Evolutionary conservation across 2,888 invertebrate species (phyloP).

Genomic region (Bedellia somnulentella): DNA sequence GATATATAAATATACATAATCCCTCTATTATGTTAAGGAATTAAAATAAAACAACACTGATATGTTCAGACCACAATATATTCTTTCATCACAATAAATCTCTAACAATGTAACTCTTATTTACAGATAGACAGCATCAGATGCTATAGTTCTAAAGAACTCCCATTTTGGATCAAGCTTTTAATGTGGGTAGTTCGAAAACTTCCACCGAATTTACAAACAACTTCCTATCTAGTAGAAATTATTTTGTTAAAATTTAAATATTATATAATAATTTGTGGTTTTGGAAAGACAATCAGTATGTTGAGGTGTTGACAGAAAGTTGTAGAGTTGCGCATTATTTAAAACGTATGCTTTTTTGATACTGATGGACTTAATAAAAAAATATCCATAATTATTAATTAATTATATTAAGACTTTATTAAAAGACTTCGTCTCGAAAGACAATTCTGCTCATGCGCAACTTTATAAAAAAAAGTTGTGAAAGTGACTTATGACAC

Average conservation of each 20-base stretch:
- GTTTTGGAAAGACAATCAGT: neutral
- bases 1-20: no score
- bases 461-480: no score
- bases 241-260: neutral
- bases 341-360: no score
- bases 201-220: neutral
- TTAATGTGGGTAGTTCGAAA: no score
- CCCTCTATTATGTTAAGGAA: no score
- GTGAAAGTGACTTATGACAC: no score
- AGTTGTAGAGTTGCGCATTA: no score
- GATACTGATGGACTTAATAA: no score
- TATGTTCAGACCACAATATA: conserved; percentile 46
- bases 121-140: conserved; percentile 50
- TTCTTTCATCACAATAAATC: conserved; percentile 37
- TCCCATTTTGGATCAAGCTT: neutral
- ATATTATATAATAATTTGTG: neutral
- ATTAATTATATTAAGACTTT: no score
- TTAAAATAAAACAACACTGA: conserved; percentile 1
- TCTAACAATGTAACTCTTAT: conserved; percentile 50
- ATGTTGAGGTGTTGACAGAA: neutral
- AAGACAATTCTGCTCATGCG: no score
- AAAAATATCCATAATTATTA: no score
- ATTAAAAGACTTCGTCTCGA: no score
- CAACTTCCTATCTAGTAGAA: neutral
- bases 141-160: conserved; percentile 34